phyloP scores from a whole-genome alignment of 2,113 vertebrate species.

The Oncorhynchus tshawytscha region DNA sequence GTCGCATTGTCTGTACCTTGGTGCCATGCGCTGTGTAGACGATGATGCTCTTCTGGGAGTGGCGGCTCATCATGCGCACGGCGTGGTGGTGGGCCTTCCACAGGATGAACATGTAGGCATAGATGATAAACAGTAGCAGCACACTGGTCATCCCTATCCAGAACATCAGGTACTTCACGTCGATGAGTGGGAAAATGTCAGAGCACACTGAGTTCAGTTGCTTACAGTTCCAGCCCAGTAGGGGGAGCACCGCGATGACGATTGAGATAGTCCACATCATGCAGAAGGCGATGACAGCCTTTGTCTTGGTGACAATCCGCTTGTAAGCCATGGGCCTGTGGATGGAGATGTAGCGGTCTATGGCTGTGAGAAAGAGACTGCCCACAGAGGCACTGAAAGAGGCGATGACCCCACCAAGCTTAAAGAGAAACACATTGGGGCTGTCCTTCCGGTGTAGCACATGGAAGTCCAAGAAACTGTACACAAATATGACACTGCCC shows the following conservation, averaged over 20 bases:
- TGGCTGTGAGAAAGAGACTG: slow-evolving; percentile 97
- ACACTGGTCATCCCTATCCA: slow-evolving; percentile 94
- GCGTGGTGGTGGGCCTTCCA: slow-evolving; percentile 97
- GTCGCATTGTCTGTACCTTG: slow-evolving; percentile 91
- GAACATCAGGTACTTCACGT: slow-evolving; percentile 94
- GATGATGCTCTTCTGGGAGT: slow-evolving; percentile 92
- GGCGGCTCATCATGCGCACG: slow-evolving; percentile 95
- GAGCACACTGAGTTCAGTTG: slow-evolving; percentile 90
- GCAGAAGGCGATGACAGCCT: slow-evolving; percentile 94
- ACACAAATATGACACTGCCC: slow-evolving; percentile 97
- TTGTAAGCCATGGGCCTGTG: slow-evolving; percentile 94
- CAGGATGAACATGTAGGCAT: slow-evolving; percentile 97
- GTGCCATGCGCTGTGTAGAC: slow-evolving; percentile 89
- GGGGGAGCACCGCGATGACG: slow-evolving; percentile 88
- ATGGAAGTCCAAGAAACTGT: slow-evolving; percentile 98
- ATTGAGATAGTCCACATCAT: slow-evolving; percentile 97
- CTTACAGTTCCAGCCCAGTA: slow-evolving; percentile 99
- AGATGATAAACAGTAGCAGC: slow-evolving; percentile 94
- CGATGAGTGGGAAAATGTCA: slow-evolving; percentile 96
- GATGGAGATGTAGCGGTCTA: slow-evolving; percentile 96
- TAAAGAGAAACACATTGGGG: slow-evolving; percentile 92
- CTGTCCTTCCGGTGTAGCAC: slow-evolving; percentile 96
- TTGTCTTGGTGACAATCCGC: slow-evolving; percentile 92
- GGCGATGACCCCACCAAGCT: slow-evolving; percentile 93
- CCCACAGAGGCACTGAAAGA: slow-evolving; percentile 97